Conservation (phyloP, 2,797 vertebrate species). For the Diplodus sargus region DNA sequence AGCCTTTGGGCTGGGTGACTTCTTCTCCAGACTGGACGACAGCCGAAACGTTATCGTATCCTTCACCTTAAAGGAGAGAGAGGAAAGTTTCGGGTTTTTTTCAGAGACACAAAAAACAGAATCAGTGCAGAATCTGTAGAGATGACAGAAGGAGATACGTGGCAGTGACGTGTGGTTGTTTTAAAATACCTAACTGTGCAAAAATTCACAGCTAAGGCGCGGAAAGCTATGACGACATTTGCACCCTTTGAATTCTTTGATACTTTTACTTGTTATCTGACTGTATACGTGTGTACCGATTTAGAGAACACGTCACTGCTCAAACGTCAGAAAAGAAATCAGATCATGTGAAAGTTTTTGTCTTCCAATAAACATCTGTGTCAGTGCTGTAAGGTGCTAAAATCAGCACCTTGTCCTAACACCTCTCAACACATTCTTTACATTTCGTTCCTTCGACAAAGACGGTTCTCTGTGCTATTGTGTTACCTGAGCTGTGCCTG, state of each 20-base stretch:
- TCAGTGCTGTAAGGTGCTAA: constrained; percentile 6
- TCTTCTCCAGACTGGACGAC: constrained; percentile 78
- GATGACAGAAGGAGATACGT: constrained; percentile 3
- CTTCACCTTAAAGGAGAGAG: constrained; percentile 75
- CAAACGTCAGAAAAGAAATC: not conserved
- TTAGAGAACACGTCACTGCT: too few relatives aligned
- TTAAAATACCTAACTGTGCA: constrained; percentile 27
- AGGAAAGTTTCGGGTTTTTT: constrained; percentile 33
- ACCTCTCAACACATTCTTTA: constrained; percentile 28
- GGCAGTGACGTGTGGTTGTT: constrained; percentile 8
- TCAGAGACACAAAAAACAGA: constrained; percentile 21
- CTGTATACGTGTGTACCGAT: not conserved
- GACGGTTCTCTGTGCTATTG: constrained; percentile 41
- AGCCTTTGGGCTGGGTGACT: constrained; percentile 54
- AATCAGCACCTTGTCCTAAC: constrained; percentile 27
- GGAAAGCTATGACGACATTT: constrained; percentile 27
- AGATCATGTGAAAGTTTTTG: constrained; percentile 13
- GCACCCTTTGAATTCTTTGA: constrained; percentile 22
- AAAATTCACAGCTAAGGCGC: constrained; percentile 39
- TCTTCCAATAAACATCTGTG: constrained; percentile 19
- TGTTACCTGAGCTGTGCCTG: constrained; percentile 66
- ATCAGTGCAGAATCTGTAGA: constrained; percentile 12
- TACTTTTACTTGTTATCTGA: not conserved
- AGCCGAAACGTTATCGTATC: constrained; percentile 89
- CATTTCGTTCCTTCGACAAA: constrained; percentile 29